Evolutionary conservation across 2,888 invertebrate species (phyloP).

Genomic region (Drosophila pegasa): DNA sequence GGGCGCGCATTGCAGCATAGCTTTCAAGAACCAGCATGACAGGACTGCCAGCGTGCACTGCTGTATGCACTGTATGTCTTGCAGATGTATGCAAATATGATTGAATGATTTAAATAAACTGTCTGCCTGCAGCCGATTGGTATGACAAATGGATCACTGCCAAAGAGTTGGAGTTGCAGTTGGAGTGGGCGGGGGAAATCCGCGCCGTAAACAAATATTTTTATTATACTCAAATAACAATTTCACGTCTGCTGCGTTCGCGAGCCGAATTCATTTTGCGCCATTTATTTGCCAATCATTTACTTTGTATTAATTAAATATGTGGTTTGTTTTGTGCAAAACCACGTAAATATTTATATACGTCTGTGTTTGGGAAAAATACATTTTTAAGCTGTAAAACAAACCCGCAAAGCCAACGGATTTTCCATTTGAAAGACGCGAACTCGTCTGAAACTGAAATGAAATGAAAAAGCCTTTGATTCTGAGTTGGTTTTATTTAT

Average conservation of each 20-base stretch:
- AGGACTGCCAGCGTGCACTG: background rate
- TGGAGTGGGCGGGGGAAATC: background rate
- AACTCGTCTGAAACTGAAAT: constrained; percentile 24
- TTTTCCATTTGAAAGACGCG: constrained; percentile 36
- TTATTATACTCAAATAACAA: constrained; percentile 47
- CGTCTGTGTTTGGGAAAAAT: constrained; percentile 43
- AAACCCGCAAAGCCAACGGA: constrained; percentile 32
- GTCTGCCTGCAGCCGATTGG: constrained; percentile 15
- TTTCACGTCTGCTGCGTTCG: constrained; percentile 65
- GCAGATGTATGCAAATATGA: constrained; percentile 32
- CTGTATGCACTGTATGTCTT: constrained; percentile 18
- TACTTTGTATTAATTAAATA: constrained; percentile 80
- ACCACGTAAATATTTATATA: constrained; percentile 48
- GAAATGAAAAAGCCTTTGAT: constrained; percentile 49
- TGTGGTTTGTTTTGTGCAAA: constrained; percentile 49
- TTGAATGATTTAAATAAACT: constrained; percentile 63
- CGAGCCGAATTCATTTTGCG: constrained; percentile 45
- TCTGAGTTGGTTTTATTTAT: constrained; percentile 23
- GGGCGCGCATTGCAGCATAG: background rate
- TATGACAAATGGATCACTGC: constrained; percentile 2
- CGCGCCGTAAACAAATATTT: constrained; percentile 58
- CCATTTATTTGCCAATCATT: constrained; percentile 75
- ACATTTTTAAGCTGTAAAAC: constrained; percentile 54
- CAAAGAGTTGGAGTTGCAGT: background rate
- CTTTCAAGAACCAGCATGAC: constrained; percentile 33